Conservation (phyloP, 2,797 vertebrate species). For the Natrix natrix region DNA sequence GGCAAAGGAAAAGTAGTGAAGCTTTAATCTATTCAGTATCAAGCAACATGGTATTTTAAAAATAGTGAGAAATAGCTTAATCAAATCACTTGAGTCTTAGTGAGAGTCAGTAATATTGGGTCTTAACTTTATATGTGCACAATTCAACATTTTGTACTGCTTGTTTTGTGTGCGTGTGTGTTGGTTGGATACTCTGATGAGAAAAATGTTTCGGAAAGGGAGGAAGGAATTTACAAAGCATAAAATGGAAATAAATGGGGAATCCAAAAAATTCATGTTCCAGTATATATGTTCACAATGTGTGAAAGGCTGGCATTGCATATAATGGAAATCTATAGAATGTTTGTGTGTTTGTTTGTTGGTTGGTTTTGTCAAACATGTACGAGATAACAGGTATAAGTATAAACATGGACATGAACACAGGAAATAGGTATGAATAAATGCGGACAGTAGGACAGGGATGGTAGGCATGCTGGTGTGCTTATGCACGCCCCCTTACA, state of each 20-base stretch:
- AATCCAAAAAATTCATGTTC: neutral
- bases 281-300: neutral
- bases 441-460: no score
- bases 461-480: no score
- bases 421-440: no score
- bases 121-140: neutral
- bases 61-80: conserved; percentile 1
- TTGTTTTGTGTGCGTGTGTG: neutral
- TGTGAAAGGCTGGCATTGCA: neutral
- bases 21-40: neutral
- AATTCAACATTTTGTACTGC: neutral
- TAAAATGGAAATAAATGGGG: neutral
- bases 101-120: neutral
- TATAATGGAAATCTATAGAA: neutral
- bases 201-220: neutral
- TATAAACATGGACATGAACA: no score
- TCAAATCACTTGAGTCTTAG: neutral
- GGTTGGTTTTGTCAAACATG: no score
- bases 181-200: neutral
- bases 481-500: no score
- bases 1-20: neutral
- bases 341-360: neutral
- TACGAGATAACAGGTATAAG: no score
- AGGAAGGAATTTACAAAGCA: neutral
- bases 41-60: neutral